Conservation (phyloP, 1,140 invertebrate genomes). For the Achatina immaculata region DNA sequence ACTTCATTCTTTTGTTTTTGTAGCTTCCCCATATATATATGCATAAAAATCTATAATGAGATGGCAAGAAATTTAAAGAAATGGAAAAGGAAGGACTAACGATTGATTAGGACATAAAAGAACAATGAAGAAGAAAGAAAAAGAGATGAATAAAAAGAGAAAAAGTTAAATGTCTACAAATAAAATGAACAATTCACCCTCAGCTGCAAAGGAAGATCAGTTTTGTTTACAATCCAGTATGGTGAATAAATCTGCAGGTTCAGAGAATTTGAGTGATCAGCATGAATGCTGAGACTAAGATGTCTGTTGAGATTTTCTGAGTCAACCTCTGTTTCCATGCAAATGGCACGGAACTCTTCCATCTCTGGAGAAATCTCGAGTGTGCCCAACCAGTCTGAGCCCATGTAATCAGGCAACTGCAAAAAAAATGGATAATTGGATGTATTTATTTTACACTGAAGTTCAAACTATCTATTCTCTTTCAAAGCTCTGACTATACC, state of each 20-base stretch:
- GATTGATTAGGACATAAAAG: too few species aligned
- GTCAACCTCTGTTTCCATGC: constrained; percentile 78
- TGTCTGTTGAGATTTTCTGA: constrained; percentile 77
- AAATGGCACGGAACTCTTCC: constrained; percentile 76
- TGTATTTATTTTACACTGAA: too few species aligned
- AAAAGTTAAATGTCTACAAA: too few species aligned
- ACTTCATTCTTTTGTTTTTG: too few species aligned
- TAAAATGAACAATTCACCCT: constrained; percentile 78
- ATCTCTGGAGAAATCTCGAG: constrained; percentile 79
- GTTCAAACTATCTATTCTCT: too few species aligned
- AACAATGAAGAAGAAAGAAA: too few species aligned
- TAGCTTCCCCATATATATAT: too few species aligned
- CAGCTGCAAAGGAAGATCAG: constrained; percentile 75
- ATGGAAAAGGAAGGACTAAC: too few species aligned
- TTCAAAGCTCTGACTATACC: too few species aligned
- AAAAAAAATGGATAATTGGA: constrained; percentile 42
- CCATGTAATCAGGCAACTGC: constrained; percentile 78
- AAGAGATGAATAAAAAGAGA: too few species aligned
- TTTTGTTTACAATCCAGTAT: constrained; percentile 70
- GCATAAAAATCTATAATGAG: too few species aligned
- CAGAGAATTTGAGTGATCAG: constrained; percentile 64
- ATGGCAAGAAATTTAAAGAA: too few species aligned
- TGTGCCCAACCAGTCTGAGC: constrained; percentile 79
- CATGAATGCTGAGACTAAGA: constrained; percentile 78
- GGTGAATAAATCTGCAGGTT: constrained; percentile 75